A percentile compares a stretch with the other conserved stretches of the same genome.
Evolutionary conservation across 2,113 vertebrate species (phyloP).

Genomic region (Lamprologus tigripictilis): DNA sequence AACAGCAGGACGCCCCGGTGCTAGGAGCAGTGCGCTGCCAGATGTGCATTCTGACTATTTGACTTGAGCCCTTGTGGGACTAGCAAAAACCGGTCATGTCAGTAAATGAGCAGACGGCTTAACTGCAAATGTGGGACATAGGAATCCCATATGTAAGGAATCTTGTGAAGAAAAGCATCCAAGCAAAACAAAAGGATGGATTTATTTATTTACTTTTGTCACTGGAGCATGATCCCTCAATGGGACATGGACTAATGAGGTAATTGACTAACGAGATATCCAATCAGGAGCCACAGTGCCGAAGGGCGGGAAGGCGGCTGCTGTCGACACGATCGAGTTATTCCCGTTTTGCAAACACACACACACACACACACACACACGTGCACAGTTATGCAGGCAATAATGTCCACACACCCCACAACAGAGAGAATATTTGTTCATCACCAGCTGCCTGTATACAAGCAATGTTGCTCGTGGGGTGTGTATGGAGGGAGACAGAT

Average conservation of each 20-base stretch:
- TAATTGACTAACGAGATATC: constrained; percentile 56
- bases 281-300: constrained; percentile 42
- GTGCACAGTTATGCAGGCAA: not conserved
- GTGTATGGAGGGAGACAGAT: constrained; percentile 27
- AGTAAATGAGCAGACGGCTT: not conserved
- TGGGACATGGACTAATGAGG: constrained; percentile 37
- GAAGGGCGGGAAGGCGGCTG: constrained; percentile 39
- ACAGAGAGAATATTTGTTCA: constrained; percentile 52
- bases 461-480: constrained; percentile 30
- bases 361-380: not conserved
- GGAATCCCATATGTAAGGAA: not conserved
- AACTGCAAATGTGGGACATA: not conserved
- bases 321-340: constrained; percentile 26
- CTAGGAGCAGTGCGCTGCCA: constrained; percentile 4
- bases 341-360: constrained; percentile 13
- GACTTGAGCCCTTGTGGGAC: constrained; percentile 35
- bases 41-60: constrained; percentile 16
- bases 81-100: not conserved
- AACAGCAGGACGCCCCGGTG: not conserved
- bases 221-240: not conserved
- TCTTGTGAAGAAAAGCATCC: not conserved
- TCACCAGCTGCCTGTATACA: constrained; percentile 46
- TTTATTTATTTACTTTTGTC: constrained; percentile 7
- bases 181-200: not conserved
- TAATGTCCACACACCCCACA: constrained; percentile 4